These are phyloP conservation scores for Spisula solida DNA, from an alignment of 2,888 invertebrate genomes.

Conservation along the genomic window DNA sequence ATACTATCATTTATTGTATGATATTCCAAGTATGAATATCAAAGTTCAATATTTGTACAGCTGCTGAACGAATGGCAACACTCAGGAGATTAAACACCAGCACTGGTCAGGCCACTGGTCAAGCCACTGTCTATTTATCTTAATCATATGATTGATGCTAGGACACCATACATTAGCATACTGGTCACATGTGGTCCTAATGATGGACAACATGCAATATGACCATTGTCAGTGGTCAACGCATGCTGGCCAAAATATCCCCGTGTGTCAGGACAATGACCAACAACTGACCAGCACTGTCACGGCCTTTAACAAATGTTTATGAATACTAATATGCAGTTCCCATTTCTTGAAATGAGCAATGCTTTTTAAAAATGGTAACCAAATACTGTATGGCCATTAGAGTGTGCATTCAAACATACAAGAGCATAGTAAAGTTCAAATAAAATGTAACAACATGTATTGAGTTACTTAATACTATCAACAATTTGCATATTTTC, in stretches of 20 bases:
- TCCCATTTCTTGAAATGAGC: not conserved
- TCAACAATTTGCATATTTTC: no score
- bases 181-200: constrained; percentile 48
- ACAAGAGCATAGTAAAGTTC: no score
- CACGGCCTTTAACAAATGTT: not conserved
- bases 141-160: constrained; percentile 54
- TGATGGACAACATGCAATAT: constrained; percentile 45
- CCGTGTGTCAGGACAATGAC: not conserved
- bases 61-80: constrained; percentile 25
- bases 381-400: no score
- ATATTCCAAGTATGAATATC: not conserved
- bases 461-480: no score
- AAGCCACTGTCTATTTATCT: constrained; percentile 55
- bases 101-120: constrained; percentile 51
- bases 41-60: constrained; percentile 46
- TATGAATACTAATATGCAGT: not conserved
- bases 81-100: constrained; percentile 34
- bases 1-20: not conserved
- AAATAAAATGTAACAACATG: no score
- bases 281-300: not conserved
- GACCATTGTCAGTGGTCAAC: constrained; percentile 30
- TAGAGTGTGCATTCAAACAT: no score
- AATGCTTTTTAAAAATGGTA: not conserved
- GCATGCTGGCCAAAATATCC: constrained; percentile 28
- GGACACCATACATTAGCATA: constrained; percentile 43